Base-by-base conservation (phyloP, 30 jellyfish, hydroid and myxozoan genomes). In the Mastigias papua region DNA sequence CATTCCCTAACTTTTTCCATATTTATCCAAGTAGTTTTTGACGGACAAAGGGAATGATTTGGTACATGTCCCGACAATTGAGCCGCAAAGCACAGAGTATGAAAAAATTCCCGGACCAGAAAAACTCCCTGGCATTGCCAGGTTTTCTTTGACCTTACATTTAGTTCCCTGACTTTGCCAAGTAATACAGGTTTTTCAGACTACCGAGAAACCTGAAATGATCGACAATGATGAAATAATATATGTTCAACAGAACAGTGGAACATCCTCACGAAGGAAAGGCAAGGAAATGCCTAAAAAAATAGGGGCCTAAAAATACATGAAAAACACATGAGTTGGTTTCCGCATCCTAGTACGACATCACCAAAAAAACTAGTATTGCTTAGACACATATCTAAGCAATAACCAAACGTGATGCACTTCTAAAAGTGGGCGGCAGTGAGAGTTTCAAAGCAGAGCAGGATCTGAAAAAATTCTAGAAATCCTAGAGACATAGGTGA, bases 401-500 rank as follows among this genome's bases (percentile, higher is more conserved):
- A 63, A 63, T 25, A 63, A 1, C 42, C 74, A 63, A 0, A 63
- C 17, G n/a, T 6, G 37, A 13, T n/a, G 74, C 42, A 22, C 37
- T 35, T 22, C 32, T 21, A 19, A 37, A n/a, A 72, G 21, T 72
- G 66, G 64, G n/a, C 11, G 69, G 30, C 34, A n/a, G 83, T 20
- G 37, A 35, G 37, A 16, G 83, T 34, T 19, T 20, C 29, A 28
- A 37, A 17, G 16, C 20, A 30, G 50, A 75, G 50, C 90, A 80
- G 90, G 90, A 80, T 60, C 48, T 27, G 50, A 62, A 80, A 80
- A 80, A 23, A 80, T 80, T 22, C 73, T 20, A 80, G 80, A 19
- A 21, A 80, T 80, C 71, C 81, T 17, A 8, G 48, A 80, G 23
- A 80, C 35, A 33, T 68, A 29, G 22, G 74, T 64, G 81, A 63